A percentile compares a stretch with the other conserved stretches of the same genome.
phyloP scores from a whole-genome alignment of 2,113 vertebrate genomes.

The Phodopus roborovskii region DNA sequence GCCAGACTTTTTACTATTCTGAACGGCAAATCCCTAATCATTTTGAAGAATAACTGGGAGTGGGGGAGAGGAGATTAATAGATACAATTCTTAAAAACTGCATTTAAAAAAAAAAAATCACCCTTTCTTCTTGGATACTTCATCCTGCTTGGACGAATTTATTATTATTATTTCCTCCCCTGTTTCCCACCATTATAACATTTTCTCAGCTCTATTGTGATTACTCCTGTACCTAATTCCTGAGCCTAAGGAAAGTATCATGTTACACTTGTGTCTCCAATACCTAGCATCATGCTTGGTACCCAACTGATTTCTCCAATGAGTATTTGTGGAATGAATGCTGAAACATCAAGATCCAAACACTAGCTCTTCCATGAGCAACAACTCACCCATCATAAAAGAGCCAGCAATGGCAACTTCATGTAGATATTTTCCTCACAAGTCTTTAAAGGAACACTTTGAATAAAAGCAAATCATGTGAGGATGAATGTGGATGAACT shows the following conservation, averaged over 20 bases:
- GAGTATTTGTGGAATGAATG: slow-evolving; percentile 8
- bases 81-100: neutral
- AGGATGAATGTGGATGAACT: slow-evolving; percentile 57
- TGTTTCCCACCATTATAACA: neutral
- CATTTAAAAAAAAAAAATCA: neutral
- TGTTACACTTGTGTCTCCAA: neutral
- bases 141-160: slow-evolving; percentile 17
- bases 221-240: slow-evolving; percentile 10
- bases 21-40: neutral
- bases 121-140: slow-evolving; percentile 19
- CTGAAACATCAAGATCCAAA: neutral
- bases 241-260: neutral
- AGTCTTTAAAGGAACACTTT: slow-evolving; percentile 27
- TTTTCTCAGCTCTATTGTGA: slow-evolving; percentile 12
- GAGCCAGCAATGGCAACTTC: neutral
- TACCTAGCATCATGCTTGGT: neutral
- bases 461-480: slow-evolving; percentile 28
- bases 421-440: neutral
- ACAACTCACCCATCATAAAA: neutral
- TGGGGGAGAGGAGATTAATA: neutral
- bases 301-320: neutral
- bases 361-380: neutral
- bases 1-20: neutral
- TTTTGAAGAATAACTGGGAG: slow-evolving; percentile 30
- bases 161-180: neutral